Conservation (phyloP, 2,113 vertebrate genomes). For the Puma concolor region DNA sequence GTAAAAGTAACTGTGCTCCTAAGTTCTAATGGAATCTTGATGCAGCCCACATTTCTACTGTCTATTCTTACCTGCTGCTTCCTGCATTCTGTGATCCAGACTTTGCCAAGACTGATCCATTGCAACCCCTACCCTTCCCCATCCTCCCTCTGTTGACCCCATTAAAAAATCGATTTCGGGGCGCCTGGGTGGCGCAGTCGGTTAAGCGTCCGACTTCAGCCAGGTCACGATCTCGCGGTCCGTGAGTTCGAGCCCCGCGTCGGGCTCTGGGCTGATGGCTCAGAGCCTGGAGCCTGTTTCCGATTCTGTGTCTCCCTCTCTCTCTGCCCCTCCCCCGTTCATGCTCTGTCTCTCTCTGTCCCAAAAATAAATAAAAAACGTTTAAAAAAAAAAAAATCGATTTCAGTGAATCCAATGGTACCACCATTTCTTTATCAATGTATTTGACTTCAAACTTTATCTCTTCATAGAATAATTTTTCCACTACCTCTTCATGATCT, state of each 20-base stretch:
- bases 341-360: too few species aligned
- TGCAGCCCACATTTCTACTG: background rate
- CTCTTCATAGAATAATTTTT: background rate
- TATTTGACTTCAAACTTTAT: background rate
- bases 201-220: too few species aligned
- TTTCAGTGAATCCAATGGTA: background rate
- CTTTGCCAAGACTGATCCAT: background rate
- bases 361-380: too few species aligned
- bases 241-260: too few species aligned
- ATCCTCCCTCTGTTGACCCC: background rate
- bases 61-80: background rate
- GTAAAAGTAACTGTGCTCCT: background rate
- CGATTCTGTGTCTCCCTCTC: too few species aligned
- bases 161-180: background rate
- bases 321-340: too few species aligned
- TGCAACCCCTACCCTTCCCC: background rate
- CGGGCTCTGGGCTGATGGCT: too few species aligned
- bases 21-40: background rate
- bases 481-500: background rate
- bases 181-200: too few species aligned
- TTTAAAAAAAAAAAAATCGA: background rate
- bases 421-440: background rate
- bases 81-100: background rate
- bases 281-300: too few species aligned
- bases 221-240: too few species aligned